Evolutionary conservation across 2,797 vertebrate species (phyloP), one percentile per base, ranked within the genome.

Genomic region (Glyptemys insculpta): DNA sequence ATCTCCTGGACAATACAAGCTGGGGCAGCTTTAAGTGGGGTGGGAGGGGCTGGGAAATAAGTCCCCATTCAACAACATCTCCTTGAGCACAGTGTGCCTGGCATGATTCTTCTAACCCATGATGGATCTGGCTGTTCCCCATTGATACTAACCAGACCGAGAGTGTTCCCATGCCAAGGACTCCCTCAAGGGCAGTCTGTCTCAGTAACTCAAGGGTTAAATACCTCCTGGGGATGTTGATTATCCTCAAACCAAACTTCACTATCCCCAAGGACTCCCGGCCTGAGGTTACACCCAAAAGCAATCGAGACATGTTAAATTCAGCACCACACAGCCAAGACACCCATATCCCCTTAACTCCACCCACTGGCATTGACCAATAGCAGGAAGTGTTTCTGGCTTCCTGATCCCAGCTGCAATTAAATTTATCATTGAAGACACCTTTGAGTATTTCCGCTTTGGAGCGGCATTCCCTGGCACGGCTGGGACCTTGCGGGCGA

Each of bases 391-490:
- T 18, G 1, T n/a, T 37, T 37, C 2, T 8, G 16, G 4, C 62
- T 68, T 21, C 27, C 41, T 76, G 37, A 41, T 44, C 72, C 11
- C 72, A 27, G 41, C 25, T 44, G n/a, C 3, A 1, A 44, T 47
- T 76, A 47, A 44, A 44, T 6, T 76, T 23, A 44, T 47, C 44
- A 12, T 15, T 47, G 23, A 25, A 74, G 21, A 41, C 10, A 44
- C 37, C 37, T 37, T 44, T 44, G 72, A 44, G 37, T 68, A 37
- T 19, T 76, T 44, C 12, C 23, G 3, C 8, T 37, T 37, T 37
- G 8, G 2, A 2, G 2, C 8, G 1, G 19, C n/a, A 5, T 4
- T 44, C 23, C 25, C 41, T 27, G 10, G 41, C 12, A 76, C 1
- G 2, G 12, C 72, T 76, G 41, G 72, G 3, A 44, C 72, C 41